Evolutionary conservation across 2,888 invertebrate species (phyloP).

Genomic region (Lithosia quadra): DNA sequence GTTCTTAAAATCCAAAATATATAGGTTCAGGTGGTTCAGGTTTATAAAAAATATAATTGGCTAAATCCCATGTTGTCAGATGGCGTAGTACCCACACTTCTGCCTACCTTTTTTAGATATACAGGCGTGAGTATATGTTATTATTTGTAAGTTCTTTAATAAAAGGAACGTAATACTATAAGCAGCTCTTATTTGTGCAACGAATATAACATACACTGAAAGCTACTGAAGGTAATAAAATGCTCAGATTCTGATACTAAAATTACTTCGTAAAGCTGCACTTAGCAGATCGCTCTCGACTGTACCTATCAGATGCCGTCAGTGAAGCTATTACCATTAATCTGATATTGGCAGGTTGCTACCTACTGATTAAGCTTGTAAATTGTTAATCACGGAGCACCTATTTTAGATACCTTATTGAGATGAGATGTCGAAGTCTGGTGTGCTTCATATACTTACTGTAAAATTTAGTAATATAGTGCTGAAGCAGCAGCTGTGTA

Average conservation of each 20-base stretch:
- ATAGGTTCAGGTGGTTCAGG: no score
- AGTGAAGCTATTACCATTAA: slow-evolving; percentile 14
- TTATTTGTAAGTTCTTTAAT: no score
- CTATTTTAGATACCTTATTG: slow-evolving; percentile 5
- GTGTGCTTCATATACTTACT: neutral
- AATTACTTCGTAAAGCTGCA: neutral
- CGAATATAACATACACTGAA: neutral
- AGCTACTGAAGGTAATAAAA: neutral
- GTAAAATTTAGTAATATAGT: no score
- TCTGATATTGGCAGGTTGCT: slow-evolving; percentile 14
- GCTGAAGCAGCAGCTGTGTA: no score
- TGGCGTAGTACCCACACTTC: no score
- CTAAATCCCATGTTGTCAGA: no score
- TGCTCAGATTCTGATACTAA: neutral
- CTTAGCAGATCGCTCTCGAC: slow-evolving; percentile 1
- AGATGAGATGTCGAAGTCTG: neutral
- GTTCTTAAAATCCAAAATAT: no score
- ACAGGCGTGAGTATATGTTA: no score
- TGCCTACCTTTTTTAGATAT: no score
- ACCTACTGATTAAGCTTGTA: slow-evolving; percentile 8
- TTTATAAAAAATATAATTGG: no score
- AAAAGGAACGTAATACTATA: neutral
- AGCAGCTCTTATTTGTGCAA: neutral
- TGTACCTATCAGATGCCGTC: slow-evolving; percentile 5
- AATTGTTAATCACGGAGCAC: slow-evolving; percentile 12